Evolutionary conservation across 2,113 vertebrate species (phyloP), one percentile per base, ranked within the genome.

Genomic region (Dermatemys mawii): DNA sequence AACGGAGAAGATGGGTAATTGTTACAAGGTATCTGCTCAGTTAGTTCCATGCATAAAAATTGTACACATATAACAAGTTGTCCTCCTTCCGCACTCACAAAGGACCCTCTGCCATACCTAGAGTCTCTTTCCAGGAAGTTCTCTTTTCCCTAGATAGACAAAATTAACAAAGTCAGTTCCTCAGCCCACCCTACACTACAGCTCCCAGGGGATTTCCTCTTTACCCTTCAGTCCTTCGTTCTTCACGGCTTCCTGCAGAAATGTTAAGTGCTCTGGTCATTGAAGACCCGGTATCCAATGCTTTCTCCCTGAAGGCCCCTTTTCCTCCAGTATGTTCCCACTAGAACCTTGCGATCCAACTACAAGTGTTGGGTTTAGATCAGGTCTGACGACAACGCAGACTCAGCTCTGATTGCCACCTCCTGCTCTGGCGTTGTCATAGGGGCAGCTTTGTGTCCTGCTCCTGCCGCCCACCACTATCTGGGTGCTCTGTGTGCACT

Each of bases 51-150:
- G 73, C 75, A 80, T 57, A 83, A 63, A 88, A 94, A 88, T 80
- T 93, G 88, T 84, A 96, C 54, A 46, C 44, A 82, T 50, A 96
- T 93, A 94, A n/a, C 32, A 63, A 67, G 35, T n/a, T 67, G 63
- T 67, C 32, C 60, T 63, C 19, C 35, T n/a, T n/a, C 16, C 8
- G n/a, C 17, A 1, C 17, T 67, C 63, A n/a, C 63, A 38, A n/a
- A 67, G 35, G 16, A n/a, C 17, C 16, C 35, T 19, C 6, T 19
- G 60, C 32, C 16, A 67, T 35, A n/a, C 35, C 16, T 16, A n/a
- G 32, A 67, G 63, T 67, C 32, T 67, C 32, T 67, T 67, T n/a
- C 63, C 35, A 67, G 63, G 4, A n/a, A 67, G 35, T 67, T 67
- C 35, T 38, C 16, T 67, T 38, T 63, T 67, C 63, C 63, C 6